These are phyloP conservation scores for Xylocopa sonorina DNA, from an alignment of 1,140 invertebrate genomes.

Conservation along the genomic window DNA sequence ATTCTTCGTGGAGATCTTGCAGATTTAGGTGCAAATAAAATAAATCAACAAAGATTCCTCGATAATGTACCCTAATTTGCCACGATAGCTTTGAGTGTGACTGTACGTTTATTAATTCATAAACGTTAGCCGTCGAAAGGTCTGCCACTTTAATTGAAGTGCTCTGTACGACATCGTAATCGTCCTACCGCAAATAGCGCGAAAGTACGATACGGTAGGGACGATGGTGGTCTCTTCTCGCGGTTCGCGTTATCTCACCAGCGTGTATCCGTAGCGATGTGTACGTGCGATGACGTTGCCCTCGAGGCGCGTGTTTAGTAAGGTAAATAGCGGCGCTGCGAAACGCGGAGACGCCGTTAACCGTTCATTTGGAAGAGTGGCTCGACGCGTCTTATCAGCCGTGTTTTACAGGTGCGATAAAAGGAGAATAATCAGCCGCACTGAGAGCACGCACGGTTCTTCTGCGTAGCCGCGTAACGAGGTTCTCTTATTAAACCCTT, in stretches of 20 bases:
- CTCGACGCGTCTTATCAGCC: conserved; percentile 34
- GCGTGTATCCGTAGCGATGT: neutral
- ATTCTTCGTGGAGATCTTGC: too few species aligned
- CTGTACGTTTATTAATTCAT: too few species aligned
- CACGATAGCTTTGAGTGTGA: too few species aligned
- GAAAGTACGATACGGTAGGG: neutral
- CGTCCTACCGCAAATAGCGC: neutral
- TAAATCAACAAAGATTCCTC: too few species aligned
- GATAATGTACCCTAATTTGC: too few species aligned
- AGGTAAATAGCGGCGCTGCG: conserved; percentile 3
- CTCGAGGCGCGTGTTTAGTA: conserved; percentile 7
- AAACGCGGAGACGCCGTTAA: conserved; percentile 8
- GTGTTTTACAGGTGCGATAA: conserved; percentile 34
- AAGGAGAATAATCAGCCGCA: conserved; percentile 32
- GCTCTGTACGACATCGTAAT: neutral
- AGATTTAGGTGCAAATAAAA: too few species aligned
- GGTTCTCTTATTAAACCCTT: too few species aligned
- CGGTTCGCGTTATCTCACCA: conserved; percentile 10
- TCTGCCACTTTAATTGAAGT: too few species aligned
- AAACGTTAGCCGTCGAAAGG: too few species aligned
- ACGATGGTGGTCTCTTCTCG: neutral
- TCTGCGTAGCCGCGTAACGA: conserved; percentile 48
- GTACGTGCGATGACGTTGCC: conserved; percentile 23
- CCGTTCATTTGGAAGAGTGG: conserved; percentile 6
- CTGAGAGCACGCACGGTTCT: neutral